Conservation (phyloP, 2,888 invertebrate genomes). For the Hypsopygia costalis region DNA sequence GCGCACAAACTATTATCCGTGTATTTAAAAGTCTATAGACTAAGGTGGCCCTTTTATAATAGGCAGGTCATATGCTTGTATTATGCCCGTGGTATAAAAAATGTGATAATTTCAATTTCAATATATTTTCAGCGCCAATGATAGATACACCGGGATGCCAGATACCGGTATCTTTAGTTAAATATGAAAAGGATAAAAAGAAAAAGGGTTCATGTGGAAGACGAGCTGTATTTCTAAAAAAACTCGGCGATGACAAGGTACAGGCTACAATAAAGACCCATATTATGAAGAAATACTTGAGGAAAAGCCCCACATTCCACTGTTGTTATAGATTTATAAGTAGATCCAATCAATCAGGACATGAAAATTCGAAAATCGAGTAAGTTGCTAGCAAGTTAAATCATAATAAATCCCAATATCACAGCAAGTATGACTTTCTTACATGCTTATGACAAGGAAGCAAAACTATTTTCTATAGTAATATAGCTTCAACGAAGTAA, state of each 20-base stretch:
- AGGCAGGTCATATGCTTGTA: no score
- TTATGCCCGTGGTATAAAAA: no score
- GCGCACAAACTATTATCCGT: no score
- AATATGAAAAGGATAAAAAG: constrained; percentile 32
- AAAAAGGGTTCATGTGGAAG: constrained; percentile 39
- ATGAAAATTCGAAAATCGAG: constrained; percentile 28
- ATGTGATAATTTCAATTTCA: no score
- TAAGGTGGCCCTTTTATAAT: no score
- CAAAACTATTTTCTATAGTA: no score
- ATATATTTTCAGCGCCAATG: constrained; percentile 42
- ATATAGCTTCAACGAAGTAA: no score
- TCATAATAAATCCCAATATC: neutral
- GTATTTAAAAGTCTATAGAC: no score
- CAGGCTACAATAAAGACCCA: constrained; percentile 40
- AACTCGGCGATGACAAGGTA: constrained; percentile 35
- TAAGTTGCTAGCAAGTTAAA: constrained; percentile 11
- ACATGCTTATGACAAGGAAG: no score
- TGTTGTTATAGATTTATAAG: constrained; percentile 56
- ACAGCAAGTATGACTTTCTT: neutral
- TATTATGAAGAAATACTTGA: constrained; percentile 38
- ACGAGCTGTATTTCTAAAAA: constrained; percentile 52
- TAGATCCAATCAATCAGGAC: constrained; percentile 18
- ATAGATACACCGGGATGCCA: constrained; percentile 54
- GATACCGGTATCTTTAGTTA: constrained; percentile 46
- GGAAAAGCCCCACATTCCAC: constrained; percentile 32